Evolutionary conservation across 2,113 vertebrate genomes (phyloP).

Genomic region (Mesitornis unicolor): DNA sequence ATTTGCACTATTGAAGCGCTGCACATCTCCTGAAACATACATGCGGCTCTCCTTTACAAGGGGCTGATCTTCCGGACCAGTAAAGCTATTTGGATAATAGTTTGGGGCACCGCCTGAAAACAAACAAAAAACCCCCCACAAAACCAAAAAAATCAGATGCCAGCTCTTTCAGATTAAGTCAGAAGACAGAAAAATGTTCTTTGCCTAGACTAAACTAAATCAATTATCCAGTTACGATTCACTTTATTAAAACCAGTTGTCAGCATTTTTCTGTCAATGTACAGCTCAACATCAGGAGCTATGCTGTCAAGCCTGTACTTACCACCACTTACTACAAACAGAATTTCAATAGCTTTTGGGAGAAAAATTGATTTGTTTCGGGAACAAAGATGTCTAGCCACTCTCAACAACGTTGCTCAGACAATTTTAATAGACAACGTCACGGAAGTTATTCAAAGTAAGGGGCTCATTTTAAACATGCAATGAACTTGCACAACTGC

Average conservation of each 20-base stretch:
- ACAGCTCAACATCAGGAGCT: neutral
- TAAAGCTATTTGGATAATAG: slow-evolving; percentile 96
- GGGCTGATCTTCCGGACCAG: slow-evolving; percentile 79
- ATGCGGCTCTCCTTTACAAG: slow-evolving; percentile 63
- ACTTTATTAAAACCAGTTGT: neutral
- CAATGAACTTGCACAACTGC: too few relatives aligned
- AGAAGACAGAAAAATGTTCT: neutral
- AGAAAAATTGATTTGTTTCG: neutral
- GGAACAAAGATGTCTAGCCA: neutral
- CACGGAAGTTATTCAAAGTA: neutral
- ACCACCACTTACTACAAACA: neutral
- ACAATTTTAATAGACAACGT: neutral
- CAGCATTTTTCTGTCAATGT: neutral
- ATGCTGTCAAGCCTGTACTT: neutral
- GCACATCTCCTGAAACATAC: slow-evolving; percentile 73
- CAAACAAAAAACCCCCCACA: neutral
- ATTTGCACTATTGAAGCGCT: slow-evolving; percentile 82
- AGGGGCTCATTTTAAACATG: too few relatives aligned
- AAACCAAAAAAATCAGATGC: neutral
- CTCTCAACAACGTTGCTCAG: neutral
- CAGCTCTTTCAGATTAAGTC: neutral
- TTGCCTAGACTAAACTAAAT: neutral
- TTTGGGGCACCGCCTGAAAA: slow-evolving; percentile 90
- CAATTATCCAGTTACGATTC: neutral
- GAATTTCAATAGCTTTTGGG: neutral